phyloP scores from a whole-genome alignment of 1,140 invertebrate species.

The Drosophila nigrodunni region DNA sequence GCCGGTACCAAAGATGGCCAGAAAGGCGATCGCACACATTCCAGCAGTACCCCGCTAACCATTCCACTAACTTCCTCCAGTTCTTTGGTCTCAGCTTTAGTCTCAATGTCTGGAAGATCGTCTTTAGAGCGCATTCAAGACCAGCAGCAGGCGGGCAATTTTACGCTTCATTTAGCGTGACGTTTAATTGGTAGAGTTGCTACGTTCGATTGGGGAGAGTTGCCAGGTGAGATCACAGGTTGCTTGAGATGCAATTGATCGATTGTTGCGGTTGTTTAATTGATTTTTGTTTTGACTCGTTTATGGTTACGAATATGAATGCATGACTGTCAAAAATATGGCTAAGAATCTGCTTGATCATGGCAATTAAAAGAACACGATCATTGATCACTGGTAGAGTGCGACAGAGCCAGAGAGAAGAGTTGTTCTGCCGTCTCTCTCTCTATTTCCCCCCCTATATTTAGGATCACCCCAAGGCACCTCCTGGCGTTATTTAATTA shows the following conservation, averaged over 20 bases:
- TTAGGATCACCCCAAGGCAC: slow-evolving; percentile 31
- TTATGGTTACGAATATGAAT: slow-evolving; percentile 45
- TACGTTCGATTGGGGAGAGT: slow-evolving; percentile 35
- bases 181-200: slow-evolving; percentile 78
- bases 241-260: slow-evolving; percentile 57
- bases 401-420: neutral
- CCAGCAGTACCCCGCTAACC: slow-evolving; percentile 1
- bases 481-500: slow-evolving; percentile 84
- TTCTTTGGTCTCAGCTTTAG: slow-evolving; percentile 13
- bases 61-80: slow-evolving; percentile 3
- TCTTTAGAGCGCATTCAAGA: slow-evolving; percentile 62
- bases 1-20: slow-evolving; percentile 24
- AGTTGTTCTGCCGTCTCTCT: neutral
- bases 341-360: slow-evolving; percentile 50
- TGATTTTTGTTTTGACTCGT: slow-evolving; percentile 76
- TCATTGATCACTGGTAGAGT: slow-evolving; percentile 33
- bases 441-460: neutral
- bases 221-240: slow-evolving; percentile 11
- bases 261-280: slow-evolving; percentile 71
- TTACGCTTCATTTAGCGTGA: slow-evolving; percentile 84
- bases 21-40: slow-evolving; percentile 71
- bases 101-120: neutral
- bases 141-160: slow-evolving; percentile 79
- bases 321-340: slow-evolving; percentile 52
- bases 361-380: slow-evolving; percentile 66